Percentiles rank a stretch among this genome's conserved stretches.
These are phyloP conservation scores for Papilio gigon DNA, from an alignment of 2,888 invertebrate species.

Conservation along the genomic window DNA sequence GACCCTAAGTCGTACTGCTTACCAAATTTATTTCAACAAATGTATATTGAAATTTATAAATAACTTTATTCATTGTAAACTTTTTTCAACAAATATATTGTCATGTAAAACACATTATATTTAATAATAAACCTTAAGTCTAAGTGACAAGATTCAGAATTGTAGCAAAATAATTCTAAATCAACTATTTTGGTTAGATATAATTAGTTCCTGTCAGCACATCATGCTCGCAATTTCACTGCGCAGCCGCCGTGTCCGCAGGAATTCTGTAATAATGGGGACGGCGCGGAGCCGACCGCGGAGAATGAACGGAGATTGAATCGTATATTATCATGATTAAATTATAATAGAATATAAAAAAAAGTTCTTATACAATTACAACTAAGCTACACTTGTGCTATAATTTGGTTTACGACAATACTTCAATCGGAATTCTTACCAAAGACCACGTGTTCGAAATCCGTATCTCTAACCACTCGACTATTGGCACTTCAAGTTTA, in stretches of 20 bases:
- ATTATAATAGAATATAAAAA: background rate
- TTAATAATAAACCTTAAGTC: background rate
- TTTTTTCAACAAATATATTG: background rate
- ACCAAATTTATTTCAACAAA: no score
- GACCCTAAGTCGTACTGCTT: no score
- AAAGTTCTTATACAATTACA: background rate
- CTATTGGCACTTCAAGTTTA: no score
- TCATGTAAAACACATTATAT: background rate
- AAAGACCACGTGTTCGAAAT: no score
- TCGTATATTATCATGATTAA: background rate
- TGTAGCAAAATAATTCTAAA: background rate
- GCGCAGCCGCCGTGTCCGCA: conserved; percentile 52
- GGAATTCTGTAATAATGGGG: conserved; percentile 42
- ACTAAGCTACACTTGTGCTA: no score
- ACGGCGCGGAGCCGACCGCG: conserved; percentile 38
- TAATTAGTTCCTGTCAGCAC: conserved; percentile 44
- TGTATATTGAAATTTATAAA: no score
- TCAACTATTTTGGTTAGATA: conserved; percentile 5
- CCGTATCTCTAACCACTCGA: no score
- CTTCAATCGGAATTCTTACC: no score
- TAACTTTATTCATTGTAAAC: no score
- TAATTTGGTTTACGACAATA: no score
- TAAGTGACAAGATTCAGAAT: conserved; percentile 2
- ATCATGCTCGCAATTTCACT: conserved; percentile 54
- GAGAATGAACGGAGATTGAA: conserved; percentile 40